These are phyloP conservation scores for Porites cylindrica DNA, from an alignment of 92 coral and sea anemone species.

Conservation along the genomic window DNA sequence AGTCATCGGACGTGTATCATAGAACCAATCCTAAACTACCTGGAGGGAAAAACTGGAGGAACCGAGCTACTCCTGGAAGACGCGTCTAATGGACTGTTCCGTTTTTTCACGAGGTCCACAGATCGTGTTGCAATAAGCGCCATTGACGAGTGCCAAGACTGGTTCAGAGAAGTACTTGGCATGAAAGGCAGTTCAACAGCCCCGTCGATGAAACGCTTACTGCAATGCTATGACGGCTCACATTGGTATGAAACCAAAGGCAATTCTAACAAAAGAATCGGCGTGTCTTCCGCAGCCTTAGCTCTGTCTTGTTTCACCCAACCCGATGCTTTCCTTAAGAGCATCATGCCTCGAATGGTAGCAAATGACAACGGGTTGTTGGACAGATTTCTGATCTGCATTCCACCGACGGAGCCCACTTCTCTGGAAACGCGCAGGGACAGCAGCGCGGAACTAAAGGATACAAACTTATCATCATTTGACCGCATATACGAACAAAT, in stretches of 20 bases:
- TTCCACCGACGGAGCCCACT: slow-evolving; percentile 5
- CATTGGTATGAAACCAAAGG: slow-evolving; percentile 37
- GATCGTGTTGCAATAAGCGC: slow-evolving; percentile 15
- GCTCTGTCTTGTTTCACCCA: slow-evolving; percentile 40
- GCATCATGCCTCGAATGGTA: slow-evolving; percentile 22
- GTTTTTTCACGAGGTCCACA: not conserved
- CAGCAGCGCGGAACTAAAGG: not conserved
- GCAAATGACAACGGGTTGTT: slow-evolving; percentile 27
- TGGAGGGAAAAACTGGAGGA: slow-evolving; percentile 30
- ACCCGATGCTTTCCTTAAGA: slow-evolving; percentile 18
- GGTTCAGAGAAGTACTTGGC: slow-evolving; percentile 36
- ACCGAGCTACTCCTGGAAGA: slow-evolving; percentile 28
- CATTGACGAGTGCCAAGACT: slow-evolving; percentile 44
- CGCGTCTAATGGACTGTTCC: slow-evolving; percentile 32
- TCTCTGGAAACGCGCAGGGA: slow-evolving; percentile 9
- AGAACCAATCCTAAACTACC: slow-evolving; percentile 13
- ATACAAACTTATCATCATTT: slow-evolving; percentile 8
- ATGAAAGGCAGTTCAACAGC: slow-evolving; percentile 13
- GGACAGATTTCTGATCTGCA: slow-evolving; percentile 31
- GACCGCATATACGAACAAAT: slow-evolving; percentile 25
- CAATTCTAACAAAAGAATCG: slow-evolving; percentile 14
- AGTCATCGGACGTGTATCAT: slow-evolving; percentile 24
- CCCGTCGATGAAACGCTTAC: slow-evolving; percentile 42
- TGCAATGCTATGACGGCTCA: slow-evolving; percentile 41
- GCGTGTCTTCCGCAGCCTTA: slow-evolving; percentile 32